A percentile compares a stretch with the other conserved stretches of the same genome.
Evolutionary conservation across 2,113 vertebrate genomes (phyloP).

Genomic region (human (Homo sapiens)): DNA sequence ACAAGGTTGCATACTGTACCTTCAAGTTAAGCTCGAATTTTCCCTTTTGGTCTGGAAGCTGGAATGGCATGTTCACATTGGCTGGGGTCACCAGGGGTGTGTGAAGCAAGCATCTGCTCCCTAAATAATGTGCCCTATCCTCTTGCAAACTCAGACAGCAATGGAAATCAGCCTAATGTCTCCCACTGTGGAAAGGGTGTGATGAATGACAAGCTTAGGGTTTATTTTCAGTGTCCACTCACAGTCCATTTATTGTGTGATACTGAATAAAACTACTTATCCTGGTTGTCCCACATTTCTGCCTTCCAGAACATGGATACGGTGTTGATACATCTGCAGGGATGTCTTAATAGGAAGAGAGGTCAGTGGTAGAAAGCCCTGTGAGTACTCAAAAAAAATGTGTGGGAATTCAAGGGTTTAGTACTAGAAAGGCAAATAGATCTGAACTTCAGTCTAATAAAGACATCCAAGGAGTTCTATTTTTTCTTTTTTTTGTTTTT

Average conservation of each 20-base stretch:
- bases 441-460: slow-evolving; percentile 10
- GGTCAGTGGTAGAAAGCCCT: background rate
- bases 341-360: background rate
- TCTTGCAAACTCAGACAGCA: background rate
- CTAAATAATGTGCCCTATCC: background rate
- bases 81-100: slow-evolving; percentile 9
- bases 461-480: background rate
- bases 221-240: slow-evolving; percentile 38
- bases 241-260: background rate
- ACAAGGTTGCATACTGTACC: slow-evolving; percentile 50
- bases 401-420: background rate
- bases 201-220: background rate
- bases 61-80: slow-evolving; percentile 19
- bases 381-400: background rate
- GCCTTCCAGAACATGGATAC: background rate
- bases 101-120: slow-evolving; percentile 40
- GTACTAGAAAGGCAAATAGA: background rate
- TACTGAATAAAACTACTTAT: slow-evolving; percentile 12
- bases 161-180: slow-evolving; percentile 14
- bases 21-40: slow-evolving; percentile 65
- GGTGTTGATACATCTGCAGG: no score
- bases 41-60: slow-evolving; percentile 43
- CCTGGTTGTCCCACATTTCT: background rate
- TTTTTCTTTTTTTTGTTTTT: no score
- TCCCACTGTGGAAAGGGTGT: background rate